These are phyloP conservation scores for Nowickia ferox DNA, from an alignment of 2,888 invertebrate genomes.

Conservation along the genomic window DNA sequence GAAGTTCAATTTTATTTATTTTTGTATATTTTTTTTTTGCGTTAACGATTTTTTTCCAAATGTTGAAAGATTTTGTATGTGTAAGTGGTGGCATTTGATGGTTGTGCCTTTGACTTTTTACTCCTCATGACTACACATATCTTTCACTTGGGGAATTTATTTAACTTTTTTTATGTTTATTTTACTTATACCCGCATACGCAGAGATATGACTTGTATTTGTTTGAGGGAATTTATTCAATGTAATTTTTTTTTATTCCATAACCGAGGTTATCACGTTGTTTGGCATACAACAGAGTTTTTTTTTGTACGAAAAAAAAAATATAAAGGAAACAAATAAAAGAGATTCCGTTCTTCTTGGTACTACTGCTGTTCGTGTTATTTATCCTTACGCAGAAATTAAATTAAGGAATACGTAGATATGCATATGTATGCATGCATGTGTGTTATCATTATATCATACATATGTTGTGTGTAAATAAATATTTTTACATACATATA, in stretches of 20 bases:
- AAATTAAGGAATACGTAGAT: slow-evolving; percentile 76
- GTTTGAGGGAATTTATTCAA: slow-evolving; percentile 39
- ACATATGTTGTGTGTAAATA: slow-evolving; percentile 20
- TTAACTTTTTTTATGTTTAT: slow-evolving; percentile 22
- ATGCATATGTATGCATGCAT: not conserved
- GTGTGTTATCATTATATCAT: not conserved
- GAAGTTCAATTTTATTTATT: slow-evolving; percentile 33
- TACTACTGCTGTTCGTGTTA: slow-evolving; percentile 19
- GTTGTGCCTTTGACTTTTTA: slow-evolving; percentile 70
- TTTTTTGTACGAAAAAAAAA: slow-evolving; percentile 4
- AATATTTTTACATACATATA: not conserved
- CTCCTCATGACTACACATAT: slow-evolving; percentile 69
- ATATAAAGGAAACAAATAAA: slow-evolving; percentile 25
- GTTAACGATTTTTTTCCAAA: slow-evolving; percentile 31
- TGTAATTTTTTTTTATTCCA: slow-evolving; percentile 12
- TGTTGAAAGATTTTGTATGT: not conserved
- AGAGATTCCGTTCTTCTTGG: slow-evolving; percentile 52
- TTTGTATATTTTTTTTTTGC: slow-evolving; percentile 14
- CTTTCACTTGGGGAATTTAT: slow-evolving; percentile 58
- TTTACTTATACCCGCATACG: not conserved
- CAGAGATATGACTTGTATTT: slow-evolving; percentile 26
- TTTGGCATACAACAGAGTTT: slow-evolving; percentile 51
- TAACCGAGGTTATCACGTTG: slow-evolving; percentile 69
- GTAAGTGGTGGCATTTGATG: slow-evolving; percentile 58
- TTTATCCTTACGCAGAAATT: slow-evolving; percentile 78